A percentile compares a stretch with the other conserved stretches of the same genome.
Evolutionary conservation across 2,113 vertebrate genomes (phyloP).

Genomic region (Butorides virescens): DNA sequence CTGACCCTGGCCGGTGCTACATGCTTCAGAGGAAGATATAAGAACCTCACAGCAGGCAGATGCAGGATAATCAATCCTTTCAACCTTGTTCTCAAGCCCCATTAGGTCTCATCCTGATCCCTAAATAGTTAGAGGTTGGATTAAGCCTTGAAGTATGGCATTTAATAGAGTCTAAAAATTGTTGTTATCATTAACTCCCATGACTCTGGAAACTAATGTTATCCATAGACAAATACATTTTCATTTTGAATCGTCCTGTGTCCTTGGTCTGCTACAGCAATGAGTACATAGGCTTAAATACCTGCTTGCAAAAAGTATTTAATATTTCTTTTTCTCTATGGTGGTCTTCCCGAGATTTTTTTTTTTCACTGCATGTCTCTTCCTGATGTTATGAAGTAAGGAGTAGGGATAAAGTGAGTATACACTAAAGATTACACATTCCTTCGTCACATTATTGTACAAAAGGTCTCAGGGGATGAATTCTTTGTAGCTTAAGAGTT

Average conservation of each 20-base stretch:
- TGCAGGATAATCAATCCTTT: constrained; percentile 47
- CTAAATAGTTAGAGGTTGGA: constrained; percentile 42
- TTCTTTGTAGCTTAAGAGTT: neutral
- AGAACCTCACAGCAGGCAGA: constrained; percentile 43
- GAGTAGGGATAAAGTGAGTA: neutral
- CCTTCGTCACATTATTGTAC: neutral
- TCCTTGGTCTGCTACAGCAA: constrained; percentile 17
- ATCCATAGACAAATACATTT: constrained; percentile 17
- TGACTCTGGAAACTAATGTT: constrained; percentile 5
- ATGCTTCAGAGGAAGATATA: constrained; percentile 33
- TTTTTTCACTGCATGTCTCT: neutral
- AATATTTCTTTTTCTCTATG: neutral
- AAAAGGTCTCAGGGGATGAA: neutral
- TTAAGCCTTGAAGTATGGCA: constrained; percentile 38
- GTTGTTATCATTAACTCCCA: constrained; percentile 33
- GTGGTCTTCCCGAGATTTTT: neutral
- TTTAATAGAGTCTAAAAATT: constrained; percentile 48
- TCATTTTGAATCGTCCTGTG: constrained; percentile 20
- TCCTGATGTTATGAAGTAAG: neutral
- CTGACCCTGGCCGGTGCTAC: constrained; percentile 18
- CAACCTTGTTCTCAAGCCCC: constrained; percentile 49
- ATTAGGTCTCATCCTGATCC: constrained; percentile 38
- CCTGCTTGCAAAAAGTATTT: constrained; percentile 4
- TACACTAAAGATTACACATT: neutral
- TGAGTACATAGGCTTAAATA: neutral